Evolutionary conservation across 2,888 invertebrate genomes (phyloP), one percentile per base, ranked within the genome.

Genomic region (Melanostoma scalare): DNA sequence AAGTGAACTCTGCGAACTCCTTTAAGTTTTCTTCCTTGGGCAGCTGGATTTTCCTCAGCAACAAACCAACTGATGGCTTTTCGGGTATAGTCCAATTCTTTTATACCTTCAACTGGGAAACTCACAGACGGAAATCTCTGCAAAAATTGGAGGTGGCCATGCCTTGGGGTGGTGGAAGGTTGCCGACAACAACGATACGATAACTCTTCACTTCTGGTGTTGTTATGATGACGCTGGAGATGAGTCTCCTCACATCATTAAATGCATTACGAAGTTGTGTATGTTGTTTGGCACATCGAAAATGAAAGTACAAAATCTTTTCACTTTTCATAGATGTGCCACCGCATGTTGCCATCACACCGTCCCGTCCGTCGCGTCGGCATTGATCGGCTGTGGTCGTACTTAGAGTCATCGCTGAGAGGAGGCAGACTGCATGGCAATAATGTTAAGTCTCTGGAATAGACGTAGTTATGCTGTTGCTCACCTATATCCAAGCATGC

Each of bases 101-200:
- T 84, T 84, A 84, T 84, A 84, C 84, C 84, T 84, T 79, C 50
- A 84, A 69, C 74, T 58, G 69, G 53, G 71, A 50, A 79, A 75
- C 65, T 40, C 42, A 6, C 31, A 33, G 30, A 69, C 69, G 84
- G 79, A 78, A 79, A 79, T 75, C 50, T 74, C 40, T 61, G 74
- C 71, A 31, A 48, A 46, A 42, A 65, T 42, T 79, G 74, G 79
- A 67, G 84, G 84, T 79, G 79, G 79, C 53, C 52, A 56, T 53
- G 55, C 4, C 30, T 38, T 58, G 58, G 36, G 35, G 55, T 61
- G 53, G 53, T 56, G 44, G 63, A 63, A 63, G 63, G 63, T 40
- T 65, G 69, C 55, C 33, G 10, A 3, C 46, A 38, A 44, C 65
- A 65, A 52, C 55, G 42, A 71, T 67, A 52, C 55, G 42, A 71